Percentiles rank a stretch among this genome's conserved stretches.
Conservation (phyloP, 2,888 invertebrate species). For the Amphipyra berbera region DNA sequence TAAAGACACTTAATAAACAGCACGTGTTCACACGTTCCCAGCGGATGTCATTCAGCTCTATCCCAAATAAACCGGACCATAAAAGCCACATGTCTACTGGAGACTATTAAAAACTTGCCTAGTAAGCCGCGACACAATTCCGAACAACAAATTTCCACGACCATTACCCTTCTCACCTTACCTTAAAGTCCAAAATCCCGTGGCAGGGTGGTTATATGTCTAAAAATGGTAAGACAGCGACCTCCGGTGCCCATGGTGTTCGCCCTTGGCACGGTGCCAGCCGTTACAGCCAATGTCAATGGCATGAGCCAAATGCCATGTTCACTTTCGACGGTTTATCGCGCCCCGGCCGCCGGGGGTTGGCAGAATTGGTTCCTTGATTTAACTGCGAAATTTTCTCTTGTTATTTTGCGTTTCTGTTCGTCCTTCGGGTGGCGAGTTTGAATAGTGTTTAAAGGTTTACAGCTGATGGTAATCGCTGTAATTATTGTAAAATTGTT, state of each 20-base stretch:
- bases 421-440: background rate
- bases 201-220: conserved; percentile 20
- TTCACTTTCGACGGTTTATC: conserved; percentile 63
- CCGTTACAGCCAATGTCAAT: conserved; percentile 81
- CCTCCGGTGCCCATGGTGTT: conserved; percentile 69
- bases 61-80: conserved; percentile 54
- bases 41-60: conserved; percentile 30
- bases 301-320: conserved; percentile 74
- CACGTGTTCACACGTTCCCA: conserved; percentile 35
- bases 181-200: conserved; percentile 29
- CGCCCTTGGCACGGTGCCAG: conserved; percentile 73
- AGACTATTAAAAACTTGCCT: conserved; percentile 62
- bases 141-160: conserved; percentile 11
- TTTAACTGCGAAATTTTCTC: conserved; percentile 11
- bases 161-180: background rate
- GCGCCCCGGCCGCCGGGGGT: conserved; percentile 29
- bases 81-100: conserved; percentile 61
- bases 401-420: conserved; percentile 5
- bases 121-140: conserved; percentile 40
- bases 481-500: background rate
- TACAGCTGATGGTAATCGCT: background rate
- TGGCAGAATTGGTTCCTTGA: conserved; percentile 25
- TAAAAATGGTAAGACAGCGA: conserved; percentile 61
- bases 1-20: conserved; percentile 39
- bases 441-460: conserved; percentile 4